Percentiles rank a stretch among this genome's conserved stretches.
phyloP scores from a whole-genome alignment of 2,797 vertebrate species.

The Xenentodon cancila region DNA sequence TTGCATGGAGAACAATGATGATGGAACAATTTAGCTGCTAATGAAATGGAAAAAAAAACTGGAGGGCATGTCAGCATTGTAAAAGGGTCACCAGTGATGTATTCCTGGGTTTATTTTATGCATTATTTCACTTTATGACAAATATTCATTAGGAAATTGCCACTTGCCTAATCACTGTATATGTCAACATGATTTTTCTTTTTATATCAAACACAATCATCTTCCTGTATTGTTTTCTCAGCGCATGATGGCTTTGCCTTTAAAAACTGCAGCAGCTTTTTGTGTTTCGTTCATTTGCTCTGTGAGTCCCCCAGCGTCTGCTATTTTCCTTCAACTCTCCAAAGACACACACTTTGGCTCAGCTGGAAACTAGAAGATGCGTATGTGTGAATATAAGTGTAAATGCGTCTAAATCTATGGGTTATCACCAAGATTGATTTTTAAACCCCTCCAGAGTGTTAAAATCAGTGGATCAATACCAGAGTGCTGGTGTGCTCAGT shows the following conservation, averaged over 20 bases:
- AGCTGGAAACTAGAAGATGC: constrained; percentile 4
- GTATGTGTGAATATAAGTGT: constrained; percentile 21
- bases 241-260: constrained; percentile 9
- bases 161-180: constrained; percentile 9
- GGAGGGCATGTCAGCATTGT: constrained; percentile 18
- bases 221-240: constrained; percentile 1
- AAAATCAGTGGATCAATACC: constrained; percentile 28
- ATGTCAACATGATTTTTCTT: constrained; percentile 2
- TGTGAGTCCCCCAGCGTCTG: neutral
- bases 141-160: constrained; percentile 7
- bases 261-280: constrained; percentile 7
- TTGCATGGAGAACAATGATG: constrained; percentile 38
- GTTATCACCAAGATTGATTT: constrained; percentile 17
- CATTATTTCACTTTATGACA: neutral
- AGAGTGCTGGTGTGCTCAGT: constrained; percentile 14
- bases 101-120: constrained; percentile 15
- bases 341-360: constrained; percentile 4
- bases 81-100: constrained; percentile 18
- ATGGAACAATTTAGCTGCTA: constrained; percentile 28
- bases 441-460: constrained; percentile 10
- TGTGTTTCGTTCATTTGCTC: constrained; percentile 5
- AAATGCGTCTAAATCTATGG: constrained; percentile 13
- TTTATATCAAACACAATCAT: constrained; percentile 2
- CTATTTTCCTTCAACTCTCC: constrained; percentile 7
- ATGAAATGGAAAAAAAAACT: constrained; percentile 35